Evolutionary conservation across 2,888 invertebrate genomes (phyloP).

Genomic region (Drosophila cognata): DNA sequence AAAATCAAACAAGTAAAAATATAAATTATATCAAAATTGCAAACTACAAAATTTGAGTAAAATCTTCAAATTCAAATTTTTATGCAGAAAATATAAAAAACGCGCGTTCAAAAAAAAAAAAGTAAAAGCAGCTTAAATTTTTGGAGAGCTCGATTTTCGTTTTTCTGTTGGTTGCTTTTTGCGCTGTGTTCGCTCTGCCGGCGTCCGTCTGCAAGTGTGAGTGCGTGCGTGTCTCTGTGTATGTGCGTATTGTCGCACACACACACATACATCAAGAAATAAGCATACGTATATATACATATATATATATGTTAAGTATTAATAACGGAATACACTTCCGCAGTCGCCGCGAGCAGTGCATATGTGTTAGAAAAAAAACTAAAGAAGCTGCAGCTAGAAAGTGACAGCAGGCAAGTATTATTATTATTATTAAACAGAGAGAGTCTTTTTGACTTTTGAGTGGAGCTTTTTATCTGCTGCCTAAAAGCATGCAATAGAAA

Average conservation of each 20-base stretch:
- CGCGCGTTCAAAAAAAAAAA: not conserved
- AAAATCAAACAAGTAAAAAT: conserved; percentile 7
- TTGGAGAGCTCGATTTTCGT: conserved; percentile 66
- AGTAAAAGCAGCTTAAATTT: conserved; percentile 26
- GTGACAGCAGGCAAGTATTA: conserved; percentile 51
- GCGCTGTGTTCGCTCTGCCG: conserved; percentile 23
- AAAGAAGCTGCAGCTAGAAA: conserved; percentile 35
- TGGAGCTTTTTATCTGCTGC: conserved; percentile 2
- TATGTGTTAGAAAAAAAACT: conserved; percentile 19
- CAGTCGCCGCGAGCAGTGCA: conserved; percentile 26
- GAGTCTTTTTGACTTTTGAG: conserved; percentile 5
- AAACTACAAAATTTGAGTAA: not conserved
- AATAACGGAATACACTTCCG: conserved; percentile 73
- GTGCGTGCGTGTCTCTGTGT: conserved; percentile 18
- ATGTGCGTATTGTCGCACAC: conserved; percentile 18
- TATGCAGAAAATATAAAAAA: not conserved
- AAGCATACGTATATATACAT: not conserved
- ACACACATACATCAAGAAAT: not conserved
- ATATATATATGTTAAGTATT: not conserved
- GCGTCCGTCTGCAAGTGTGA: conserved; percentile 24
- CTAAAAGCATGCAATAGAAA: conserved; percentile 39
- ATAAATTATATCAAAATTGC: not conserved
- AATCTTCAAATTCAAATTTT: conserved; percentile 2
- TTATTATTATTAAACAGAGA: not conserved
- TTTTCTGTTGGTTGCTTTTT: conserved; percentile 37